Percentiles rank a stretch among this genome's conserved stretches.
phyloP scores from a whole-genome alignment of 2,888 invertebrate species.

The Himalopsyche japonica region DNA sequence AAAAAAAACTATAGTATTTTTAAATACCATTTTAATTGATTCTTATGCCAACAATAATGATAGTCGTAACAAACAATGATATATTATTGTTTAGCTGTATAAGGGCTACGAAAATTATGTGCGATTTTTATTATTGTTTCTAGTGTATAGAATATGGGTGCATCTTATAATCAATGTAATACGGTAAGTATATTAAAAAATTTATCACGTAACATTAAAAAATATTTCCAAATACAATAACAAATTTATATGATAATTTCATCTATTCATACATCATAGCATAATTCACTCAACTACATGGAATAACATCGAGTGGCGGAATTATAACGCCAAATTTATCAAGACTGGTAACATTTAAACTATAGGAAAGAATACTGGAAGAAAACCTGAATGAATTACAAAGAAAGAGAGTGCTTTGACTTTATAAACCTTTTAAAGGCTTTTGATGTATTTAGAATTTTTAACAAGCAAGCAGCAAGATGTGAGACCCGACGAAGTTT shows the following conservation, averaged over 20 bases:
- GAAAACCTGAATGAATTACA: neutral
- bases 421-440: conserved; percentile 33
- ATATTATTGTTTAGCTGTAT: no score
- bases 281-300: neutral
- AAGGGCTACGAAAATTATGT: no score
- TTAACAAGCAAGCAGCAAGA: conserved; percentile 78
- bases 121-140: no score
- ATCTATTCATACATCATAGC: neutral
- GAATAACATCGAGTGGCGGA: neutral
- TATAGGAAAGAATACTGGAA: neutral
- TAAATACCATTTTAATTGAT: no score
- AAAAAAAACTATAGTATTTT: no score
- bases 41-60: no score
- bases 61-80: no score
- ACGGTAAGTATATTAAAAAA: neutral
- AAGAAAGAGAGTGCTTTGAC: neutral
- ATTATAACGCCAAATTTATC: neutral
- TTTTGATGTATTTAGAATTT: conserved; percentile 42
- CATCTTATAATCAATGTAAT: no score
- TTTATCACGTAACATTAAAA: neutral
- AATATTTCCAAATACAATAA: neutral
- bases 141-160: no score
- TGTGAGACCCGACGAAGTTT: conserved; percentile 76
- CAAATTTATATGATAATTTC: neutral
- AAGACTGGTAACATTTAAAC: neutral